Evolutionary conservation across 2,888 invertebrate species (phyloP), one percentile per base, ranked within the genome.

Genomic region (Drosophila demipolita): DNA sequence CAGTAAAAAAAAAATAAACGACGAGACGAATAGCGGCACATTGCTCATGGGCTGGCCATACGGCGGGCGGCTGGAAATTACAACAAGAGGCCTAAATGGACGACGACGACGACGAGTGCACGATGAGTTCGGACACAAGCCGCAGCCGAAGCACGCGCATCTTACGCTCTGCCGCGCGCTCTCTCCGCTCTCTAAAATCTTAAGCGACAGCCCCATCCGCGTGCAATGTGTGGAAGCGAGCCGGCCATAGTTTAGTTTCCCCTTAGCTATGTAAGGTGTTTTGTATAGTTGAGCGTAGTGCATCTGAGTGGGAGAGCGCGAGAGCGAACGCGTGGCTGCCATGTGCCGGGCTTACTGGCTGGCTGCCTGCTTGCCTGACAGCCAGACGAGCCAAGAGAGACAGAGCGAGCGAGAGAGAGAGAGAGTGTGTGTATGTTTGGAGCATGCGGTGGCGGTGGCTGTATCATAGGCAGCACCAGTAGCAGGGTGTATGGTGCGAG

Each of bases 281-380:
- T 87, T 87, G 88, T 87, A 73, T 87, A 85, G 87, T 80, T 82
- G 87, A 80, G 87, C 75, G 79, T 75, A 87, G 75, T 85, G 83
- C 83, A 85, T 83, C 83, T 81, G 85, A 85, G 85, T 79, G 85
- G 87, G 85, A 85, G 83, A 87, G 85, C 83, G 87, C 70, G 87
- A 87, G 85, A 87, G 85, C 80, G 72, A 71, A 72, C 86, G 78
- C 74, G 73, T 80, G 78, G 66, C 75, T 84, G 83, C 50, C 82
- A 82, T 87, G 87, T 85, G 85, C 85, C 85, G 76, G 85, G 85
- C 81, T 81, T 79, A 81, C 81, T 81, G 81, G 80, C 84, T 85
- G 85, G 80, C 75, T 78, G 75, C 49, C 64, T 73, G 73, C n/a
- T 29, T 63, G 66, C n/a, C 35, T 63, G 66, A 32, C 52, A 45